A percentile compares a stretch with the other conserved stretches of the same genome.
phyloP scores from a whole-genome alignment of 2,888 invertebrate genomes.

The Hololepta plana region DNA sequence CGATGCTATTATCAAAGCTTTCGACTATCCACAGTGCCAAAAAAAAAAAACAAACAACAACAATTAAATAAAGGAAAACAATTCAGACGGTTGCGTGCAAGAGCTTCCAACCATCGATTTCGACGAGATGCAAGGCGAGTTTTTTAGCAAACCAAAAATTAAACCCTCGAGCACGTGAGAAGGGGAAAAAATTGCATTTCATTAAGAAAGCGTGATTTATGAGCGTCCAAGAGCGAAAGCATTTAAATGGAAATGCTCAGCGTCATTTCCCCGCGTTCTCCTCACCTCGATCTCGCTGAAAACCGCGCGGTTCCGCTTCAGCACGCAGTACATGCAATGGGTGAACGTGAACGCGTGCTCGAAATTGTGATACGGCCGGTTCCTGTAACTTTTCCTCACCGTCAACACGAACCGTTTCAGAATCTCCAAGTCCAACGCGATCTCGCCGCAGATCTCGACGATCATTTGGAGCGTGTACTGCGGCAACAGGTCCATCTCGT shows the following conservation, averaged over 20 bases:
- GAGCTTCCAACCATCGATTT: neutral
- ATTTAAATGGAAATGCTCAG: too few species aligned
- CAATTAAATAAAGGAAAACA: too few species aligned
- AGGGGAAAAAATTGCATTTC: constrained; percentile 2
- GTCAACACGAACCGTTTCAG: constrained; percentile 33
- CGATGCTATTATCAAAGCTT: constrained; percentile 35
- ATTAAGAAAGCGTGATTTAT: neutral
- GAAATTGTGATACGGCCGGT: constrained; percentile 41
- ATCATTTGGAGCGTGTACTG: constrained; percentile 35
- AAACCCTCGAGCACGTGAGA: too few species aligned
- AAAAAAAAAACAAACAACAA: too few species aligned
- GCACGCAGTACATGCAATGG: constrained; percentile 39
- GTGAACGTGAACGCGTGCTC: constrained; percentile 43
- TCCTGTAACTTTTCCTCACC: constrained; percentile 29
- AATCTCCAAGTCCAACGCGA: constrained; percentile 23
- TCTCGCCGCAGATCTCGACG: constrained; percentile 28
- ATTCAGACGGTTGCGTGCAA: neutral
- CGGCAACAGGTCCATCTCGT: constrained; percentile 31
- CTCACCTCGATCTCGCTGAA: constrained; percentile 33
- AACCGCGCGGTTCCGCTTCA: constrained; percentile 28
- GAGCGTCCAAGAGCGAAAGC: too few species aligned
- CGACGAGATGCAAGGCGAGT: too few species aligned
- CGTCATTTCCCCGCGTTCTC: too few species aligned
- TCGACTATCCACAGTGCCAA: constrained; percentile 26
- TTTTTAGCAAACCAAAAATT: too few species aligned